Evolutionary conservation across 2,113 vertebrate species (phyloP).

Genomic region (Pardalotus punctatus): DNA sequence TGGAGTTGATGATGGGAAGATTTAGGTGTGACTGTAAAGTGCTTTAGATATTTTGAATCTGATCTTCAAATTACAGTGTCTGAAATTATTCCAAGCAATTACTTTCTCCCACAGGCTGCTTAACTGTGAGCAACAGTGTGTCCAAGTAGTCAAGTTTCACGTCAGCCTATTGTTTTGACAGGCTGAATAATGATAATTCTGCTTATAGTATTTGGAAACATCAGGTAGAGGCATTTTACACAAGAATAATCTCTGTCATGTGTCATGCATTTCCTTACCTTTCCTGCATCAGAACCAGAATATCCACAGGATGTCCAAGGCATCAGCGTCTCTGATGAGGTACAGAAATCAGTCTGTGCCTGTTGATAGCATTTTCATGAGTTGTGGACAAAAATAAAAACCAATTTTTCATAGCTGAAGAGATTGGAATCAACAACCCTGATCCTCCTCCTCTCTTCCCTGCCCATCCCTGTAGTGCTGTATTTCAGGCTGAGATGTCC

Average conservation of each 20-base stretch:
- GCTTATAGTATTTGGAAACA: constrained; percentile 3
- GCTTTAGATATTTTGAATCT: constrained; percentile 26
- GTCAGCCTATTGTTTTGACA: constrained; percentile 5
- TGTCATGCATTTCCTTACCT: not conserved
- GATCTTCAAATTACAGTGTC: constrained; percentile 26
- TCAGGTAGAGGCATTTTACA: not conserved
- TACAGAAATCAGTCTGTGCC: not conserved
- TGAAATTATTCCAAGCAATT: constrained; percentile 31
- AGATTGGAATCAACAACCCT: not conserved
- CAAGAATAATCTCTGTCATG: not conserved
- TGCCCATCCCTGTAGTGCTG: constrained; percentile 38
- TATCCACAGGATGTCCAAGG: not conserved
- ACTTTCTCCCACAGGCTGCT: constrained; percentile 10
- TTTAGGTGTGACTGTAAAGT: constrained; percentile 23
- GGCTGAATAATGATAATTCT: constrained; percentile 20
- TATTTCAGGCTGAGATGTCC: constrained; percentile 49
- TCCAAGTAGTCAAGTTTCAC: not conserved
- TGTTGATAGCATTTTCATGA: not conserved
- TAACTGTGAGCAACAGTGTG: not conserved
- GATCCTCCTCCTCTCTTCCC: not conserved
- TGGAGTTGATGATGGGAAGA: not conserved
- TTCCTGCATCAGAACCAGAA: not conserved
- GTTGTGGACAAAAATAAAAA: not conserved
- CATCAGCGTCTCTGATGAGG: not conserved
- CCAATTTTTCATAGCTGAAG: not conserved